These are phyloP conservation scores for Periphyllus acericola DNA, from an alignment of 2,888 invertebrate genomes.

Conservation along the genomic window DNA sequence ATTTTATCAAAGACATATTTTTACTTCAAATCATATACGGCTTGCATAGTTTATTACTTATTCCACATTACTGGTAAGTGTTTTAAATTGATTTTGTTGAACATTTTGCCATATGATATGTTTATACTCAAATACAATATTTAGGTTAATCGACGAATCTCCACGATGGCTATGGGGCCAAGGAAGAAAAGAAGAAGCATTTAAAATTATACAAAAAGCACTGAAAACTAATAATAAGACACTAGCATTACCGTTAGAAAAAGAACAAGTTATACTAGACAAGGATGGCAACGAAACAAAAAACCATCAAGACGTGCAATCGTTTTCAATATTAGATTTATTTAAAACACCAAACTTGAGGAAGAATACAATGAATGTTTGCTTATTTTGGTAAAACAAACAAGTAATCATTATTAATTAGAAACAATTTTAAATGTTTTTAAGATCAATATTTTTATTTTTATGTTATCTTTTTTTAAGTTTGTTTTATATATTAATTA, in stretches of 20 bases:
- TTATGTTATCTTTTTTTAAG: neutral
- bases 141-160: constrained; percentile 86
- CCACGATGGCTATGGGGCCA: constrained; percentile 90
- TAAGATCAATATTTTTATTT: neutral
- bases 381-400: constrained; percentile 76
- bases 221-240: constrained; percentile 73
- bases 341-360: constrained; percentile 83
- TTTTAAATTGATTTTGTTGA: neutral
- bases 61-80: constrained; percentile 76
- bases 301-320: constrained; percentile 65
- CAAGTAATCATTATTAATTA: too few relatives aligned
- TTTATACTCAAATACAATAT: neutral
- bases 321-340: constrained; percentile 75
- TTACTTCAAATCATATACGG: constrained; percentile 83
- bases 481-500: neutral
- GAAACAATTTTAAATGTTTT: neutral
- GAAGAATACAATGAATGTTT: constrained; percentile 81
- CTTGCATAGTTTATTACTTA: constrained; percentile 76
- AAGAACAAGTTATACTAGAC: constrained; percentile 69
- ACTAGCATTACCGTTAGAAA: constrained; percentile 64
- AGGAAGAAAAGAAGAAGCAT: constrained; percentile 78
- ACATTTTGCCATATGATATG: neutral
- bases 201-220: constrained; percentile 80
- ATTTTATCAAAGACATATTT: constrained; percentile 77
- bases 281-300: constrained; percentile 60